These are phyloP conservation scores for Amblyteles armatorius DNA, from an alignment of 2,888 invertebrate genomes.

Conservation along the genomic window DNA sequence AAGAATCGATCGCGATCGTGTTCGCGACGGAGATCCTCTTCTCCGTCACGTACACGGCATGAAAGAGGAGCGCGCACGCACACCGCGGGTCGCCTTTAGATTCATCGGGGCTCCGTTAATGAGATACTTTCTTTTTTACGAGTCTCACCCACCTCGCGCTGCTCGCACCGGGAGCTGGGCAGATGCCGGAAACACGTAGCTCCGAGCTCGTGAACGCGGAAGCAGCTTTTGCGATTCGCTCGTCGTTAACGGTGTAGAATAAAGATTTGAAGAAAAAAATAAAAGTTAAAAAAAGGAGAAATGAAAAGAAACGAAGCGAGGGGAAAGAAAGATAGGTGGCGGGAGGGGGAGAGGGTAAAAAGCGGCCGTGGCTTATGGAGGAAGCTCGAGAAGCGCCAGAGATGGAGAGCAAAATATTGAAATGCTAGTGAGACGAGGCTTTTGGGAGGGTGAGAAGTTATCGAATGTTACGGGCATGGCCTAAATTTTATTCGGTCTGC, in stretches of 20 bases:
- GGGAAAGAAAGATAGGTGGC: not conserved
- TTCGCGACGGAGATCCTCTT: not conserved
- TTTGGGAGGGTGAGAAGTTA: not conserved
- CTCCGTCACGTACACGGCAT: conserved; percentile 21
- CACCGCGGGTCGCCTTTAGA: conserved; percentile 45
- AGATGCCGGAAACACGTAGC: conserved; percentile 63
- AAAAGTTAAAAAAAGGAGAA: conserved; percentile 26
- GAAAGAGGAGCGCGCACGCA: conserved; percentile 14
- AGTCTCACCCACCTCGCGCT: conserved; percentile 5
- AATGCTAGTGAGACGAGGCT: conserved; percentile 20
- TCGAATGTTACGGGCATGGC: conserved; percentile 49
- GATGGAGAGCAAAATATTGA: conserved; percentile 44
- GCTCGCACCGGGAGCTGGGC: conserved; percentile 35
- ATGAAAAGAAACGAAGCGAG: conserved; percentile 33
- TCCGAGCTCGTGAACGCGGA: conserved; percentile 44
- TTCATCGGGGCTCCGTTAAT: conserved; percentile 67
- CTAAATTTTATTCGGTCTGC: conserved; percentile 66
- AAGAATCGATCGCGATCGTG: conserved; percentile 36
- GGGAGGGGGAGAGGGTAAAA: not conserved
- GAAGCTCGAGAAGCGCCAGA: conserved; percentile 15
- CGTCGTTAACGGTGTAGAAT: conserved; percentile 65
- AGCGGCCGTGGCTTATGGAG: not conserved
- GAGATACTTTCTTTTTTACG: conserved; percentile 68
- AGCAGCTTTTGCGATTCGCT: conserved; percentile 62
- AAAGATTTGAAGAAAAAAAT: conserved; percentile 31